Evolutionary conservation across 1,140 invertebrate genomes (phyloP), one percentile per base, ranked within the genome.

Genomic region (Chironomus striatipennis): DNA sequence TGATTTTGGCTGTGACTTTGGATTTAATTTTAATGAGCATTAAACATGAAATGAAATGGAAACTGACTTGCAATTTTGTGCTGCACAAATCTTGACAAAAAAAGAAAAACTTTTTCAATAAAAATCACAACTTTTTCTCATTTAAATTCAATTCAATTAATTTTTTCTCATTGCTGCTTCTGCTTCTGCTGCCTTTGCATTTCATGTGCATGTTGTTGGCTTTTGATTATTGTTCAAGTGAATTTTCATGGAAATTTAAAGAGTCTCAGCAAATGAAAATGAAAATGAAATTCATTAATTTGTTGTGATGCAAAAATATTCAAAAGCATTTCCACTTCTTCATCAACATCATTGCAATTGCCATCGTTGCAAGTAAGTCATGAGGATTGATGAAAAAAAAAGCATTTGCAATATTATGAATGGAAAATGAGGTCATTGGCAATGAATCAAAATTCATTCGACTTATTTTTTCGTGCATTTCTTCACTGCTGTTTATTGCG

Each of bases 361-460:
- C 24, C 24, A 34, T n/a, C n/a, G n/a, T 34, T 34, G 24, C 47
- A 57, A n/a, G 47, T 5, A 57, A 57, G 47, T 5, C 12, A 57
- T 57, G 47, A 57, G 47, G 47, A n/a, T 47, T 10, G 43, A n/a
- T 57, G 47, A 4, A 57, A 15, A 57, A 47, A 47, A 34, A 47
- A 34, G 5, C 24, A 34, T 34, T 57, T 57, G 47, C 47, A 57
- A 57, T 12, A 57, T 57, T 57, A 57, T 57, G 47, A 57, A 57
- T 57, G 47, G 12, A 57, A 57, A 57, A 57, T 15, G 47, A 57
- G 47, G 47, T 57, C 47, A 57, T 57, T 57, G 47, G 47, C 47
- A 57, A 57, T 57, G 47, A 57, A 57, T 57, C 47, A 57, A 57
- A 57, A 57, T 57, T 57, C n/a, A 12, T 57, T 57, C n/a, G n/a